A percentile compares a stretch with the other conserved stretches of the same genome.
Conservation (phyloP, 2,888 invertebrate genomes). For the Chrysopilus asiliformis region DNA sequence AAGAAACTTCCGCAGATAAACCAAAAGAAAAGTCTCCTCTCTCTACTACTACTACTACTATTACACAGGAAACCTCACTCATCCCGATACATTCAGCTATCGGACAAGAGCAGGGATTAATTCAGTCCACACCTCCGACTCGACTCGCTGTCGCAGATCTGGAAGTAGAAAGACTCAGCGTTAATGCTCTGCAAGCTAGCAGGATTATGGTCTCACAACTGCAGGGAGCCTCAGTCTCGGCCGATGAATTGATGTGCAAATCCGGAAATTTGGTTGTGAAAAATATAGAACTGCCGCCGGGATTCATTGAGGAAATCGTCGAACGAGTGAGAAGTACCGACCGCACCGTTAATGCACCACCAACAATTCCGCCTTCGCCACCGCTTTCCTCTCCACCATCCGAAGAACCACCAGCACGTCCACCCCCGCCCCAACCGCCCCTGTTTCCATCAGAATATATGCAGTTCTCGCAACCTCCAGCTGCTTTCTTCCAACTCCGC, state of each 20-base stretch:
- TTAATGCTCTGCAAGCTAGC: conserved; percentile 63
- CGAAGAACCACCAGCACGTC: conserved; percentile 35
- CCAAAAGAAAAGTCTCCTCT: no score
- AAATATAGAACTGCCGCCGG: conserved; percentile 53
- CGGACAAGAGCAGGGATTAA: background rate
- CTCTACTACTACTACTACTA: no score
- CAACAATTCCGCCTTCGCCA: background rate
- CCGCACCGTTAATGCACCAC: conserved; percentile 10
- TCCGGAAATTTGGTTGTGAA: conserved; percentile 52
- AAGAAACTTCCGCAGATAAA: conserved; percentile 13
- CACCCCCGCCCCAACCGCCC: conserved; percentile 40
- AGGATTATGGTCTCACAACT: conserved; percentile 71
- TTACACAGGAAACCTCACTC: background rate
- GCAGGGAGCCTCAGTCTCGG: conserved; percentile 58
- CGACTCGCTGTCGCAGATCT: conserved; percentile 57
- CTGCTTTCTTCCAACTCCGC: conserved; percentile 38
- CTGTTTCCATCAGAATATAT: conserved; percentile 36
- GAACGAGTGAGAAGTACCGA: conserved; percentile 34
- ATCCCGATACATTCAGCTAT: no score
- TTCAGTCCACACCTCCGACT: conserved; percentile 9
- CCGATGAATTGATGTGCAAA: conserved; percentile 57
- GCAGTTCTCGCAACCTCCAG: conserved; percentile 40
- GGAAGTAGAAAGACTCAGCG: conserved; percentile 64
- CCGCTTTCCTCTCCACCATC: conserved; percentile 3
- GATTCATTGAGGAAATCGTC: conserved; percentile 53